Evolutionary conservation across 2,797 vertebrate genomes (phyloP).

Genomic region (Darevskia mixta): DNA sequence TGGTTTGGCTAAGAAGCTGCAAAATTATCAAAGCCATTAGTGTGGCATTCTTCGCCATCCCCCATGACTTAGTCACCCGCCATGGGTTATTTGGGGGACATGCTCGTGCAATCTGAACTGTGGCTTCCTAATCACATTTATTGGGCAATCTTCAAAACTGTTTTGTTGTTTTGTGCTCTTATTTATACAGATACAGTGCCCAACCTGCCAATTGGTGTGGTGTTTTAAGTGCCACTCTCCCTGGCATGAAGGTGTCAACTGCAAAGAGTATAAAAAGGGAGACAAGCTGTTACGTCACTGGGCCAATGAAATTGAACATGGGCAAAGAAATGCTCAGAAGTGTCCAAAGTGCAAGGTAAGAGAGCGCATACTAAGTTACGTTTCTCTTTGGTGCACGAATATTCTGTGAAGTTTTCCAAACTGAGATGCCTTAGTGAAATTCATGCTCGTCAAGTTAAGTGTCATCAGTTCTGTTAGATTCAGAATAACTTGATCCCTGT

Average conservation of each 20-base stretch:
- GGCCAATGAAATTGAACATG: conserved; percentile 95
- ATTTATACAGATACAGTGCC: conserved; percentile 90
- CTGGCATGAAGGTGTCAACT: conserved; percentile 96
- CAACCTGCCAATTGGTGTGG: conserved; percentile 96
- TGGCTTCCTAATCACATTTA: conserved; percentile 8
- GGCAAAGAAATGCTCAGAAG: conserved; percentile 98
- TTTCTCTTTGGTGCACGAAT: background rate
- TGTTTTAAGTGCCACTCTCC: conserved; percentile 99
- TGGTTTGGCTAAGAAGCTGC: background rate
- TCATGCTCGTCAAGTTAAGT: background rate
- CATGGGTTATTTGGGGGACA: background rate
- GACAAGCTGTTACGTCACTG: conserved; percentile 96
- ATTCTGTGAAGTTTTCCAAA: background rate
- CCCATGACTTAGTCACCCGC: background rate
- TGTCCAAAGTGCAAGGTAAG: conserved; percentile 97
- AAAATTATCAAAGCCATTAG: background rate
- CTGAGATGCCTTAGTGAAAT: conserved; percentile 3
- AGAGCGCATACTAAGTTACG: background rate
- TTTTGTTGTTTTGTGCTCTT: conserved; percentile 37
- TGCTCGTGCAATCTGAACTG: background rate
- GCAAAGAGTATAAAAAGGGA: conserved; percentile 95
- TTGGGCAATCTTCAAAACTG: conserved; percentile 14
- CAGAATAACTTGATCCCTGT: conserved; percentile 24
- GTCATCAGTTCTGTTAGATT: background rate
- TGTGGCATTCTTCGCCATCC: background rate